A percentile compares a stretch with the other conserved stretches of the same genome.
Conservation (phyloP, 2,888 invertebrate species). For the Criorhina ranunculi region DNA sequence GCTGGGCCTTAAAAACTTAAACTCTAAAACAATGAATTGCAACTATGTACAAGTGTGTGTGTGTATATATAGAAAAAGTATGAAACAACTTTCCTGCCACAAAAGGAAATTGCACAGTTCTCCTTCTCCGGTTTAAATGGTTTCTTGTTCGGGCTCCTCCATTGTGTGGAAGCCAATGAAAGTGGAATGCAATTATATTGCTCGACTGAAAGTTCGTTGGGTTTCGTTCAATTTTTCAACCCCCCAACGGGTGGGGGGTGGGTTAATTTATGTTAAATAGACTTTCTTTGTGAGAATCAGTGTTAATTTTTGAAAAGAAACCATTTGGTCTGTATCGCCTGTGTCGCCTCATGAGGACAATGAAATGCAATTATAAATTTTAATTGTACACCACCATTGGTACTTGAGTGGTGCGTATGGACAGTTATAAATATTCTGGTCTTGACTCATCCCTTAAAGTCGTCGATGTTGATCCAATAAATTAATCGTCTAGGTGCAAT, state of each 20-base stretch:
- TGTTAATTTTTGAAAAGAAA: slow-evolving; percentile 50
- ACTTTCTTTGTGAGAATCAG: slow-evolving; percentile 52
- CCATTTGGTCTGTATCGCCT: not conserved
- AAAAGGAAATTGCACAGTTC: slow-evolving; percentile 44
- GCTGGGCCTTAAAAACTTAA: not conserved
- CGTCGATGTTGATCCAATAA: slow-evolving; percentile 8
- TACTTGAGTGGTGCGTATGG: slow-evolving; percentile 13
- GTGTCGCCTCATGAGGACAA: slow-evolving; percentile 30
- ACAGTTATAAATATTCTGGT: slow-evolving; percentile 7
- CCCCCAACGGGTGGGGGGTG: not conserved
- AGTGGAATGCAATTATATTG: slow-evolving; percentile 66
- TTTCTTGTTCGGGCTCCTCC: slow-evolving; percentile 13
- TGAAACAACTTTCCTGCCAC: slow-evolving; percentile 43
- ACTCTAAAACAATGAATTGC: slow-evolving; percentile 29
- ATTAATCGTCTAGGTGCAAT: slow-evolving; percentile 27
- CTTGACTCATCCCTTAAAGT: not conserved
- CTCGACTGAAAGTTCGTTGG: slow-evolving; percentile 40
- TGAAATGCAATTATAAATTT: slow-evolving; percentile 75
- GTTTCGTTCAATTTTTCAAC: slow-evolving; percentile 8
- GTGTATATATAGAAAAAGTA: not conserved
- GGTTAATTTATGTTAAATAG: slow-evolving; percentile 72
- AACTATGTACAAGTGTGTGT: not conserved
- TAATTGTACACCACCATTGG: slow-evolving; percentile 59
- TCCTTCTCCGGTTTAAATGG: not conserved
- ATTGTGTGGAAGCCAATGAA: slow-evolving; percentile 54